These are phyloP conservation scores for Hydra vulgaris DNA, from an alignment of 30 jellyfish, hydroid and myxozoan genomes.

Conservation along the genomic window DNA sequence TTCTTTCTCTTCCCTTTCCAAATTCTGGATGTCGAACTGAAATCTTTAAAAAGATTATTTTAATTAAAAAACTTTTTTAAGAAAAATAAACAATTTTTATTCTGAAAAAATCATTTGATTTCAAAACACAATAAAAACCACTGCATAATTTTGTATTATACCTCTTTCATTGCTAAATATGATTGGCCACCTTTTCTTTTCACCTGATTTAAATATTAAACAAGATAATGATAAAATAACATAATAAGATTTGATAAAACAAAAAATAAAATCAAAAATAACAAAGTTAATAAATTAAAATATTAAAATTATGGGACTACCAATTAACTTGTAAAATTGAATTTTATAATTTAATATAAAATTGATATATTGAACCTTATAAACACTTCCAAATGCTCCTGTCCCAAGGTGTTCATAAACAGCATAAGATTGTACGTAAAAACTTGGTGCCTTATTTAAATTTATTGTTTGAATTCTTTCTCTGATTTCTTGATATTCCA, in stretches of 20 bases:
- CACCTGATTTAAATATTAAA: constrained; percentile 38
- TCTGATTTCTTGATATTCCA: constrained; percentile 42
- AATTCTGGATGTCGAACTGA: constrained; percentile 62
- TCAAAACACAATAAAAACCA: too few relatives aligned
- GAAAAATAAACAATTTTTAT: neutral
- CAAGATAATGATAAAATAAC: neutral
- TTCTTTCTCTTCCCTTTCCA: constrained; percentile 77
- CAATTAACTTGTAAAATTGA: too few relatives aligned
- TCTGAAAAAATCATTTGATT: too few relatives aligned
- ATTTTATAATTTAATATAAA: too few relatives aligned
- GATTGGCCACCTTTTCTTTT: constrained; percentile 88
- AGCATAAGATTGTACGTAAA: constrained; percentile 59
- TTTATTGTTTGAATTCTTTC: constrained; percentile 60
- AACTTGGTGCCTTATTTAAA: constrained; percentile 76
- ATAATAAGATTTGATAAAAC: neutral
- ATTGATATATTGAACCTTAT: too few relatives aligned
- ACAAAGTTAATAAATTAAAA: too few relatives aligned
- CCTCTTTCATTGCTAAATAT: constrained; percentile 91
- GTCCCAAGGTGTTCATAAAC: constrained; percentile 92
- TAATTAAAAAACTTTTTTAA: neutral
- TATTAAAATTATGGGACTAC: too few relatives aligned
- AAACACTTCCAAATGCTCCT: constrained; percentile 94
- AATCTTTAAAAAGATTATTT: constrained; percentile 38
- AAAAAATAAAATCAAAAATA: neutral
- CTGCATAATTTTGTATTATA: constrained; percentile 7